Evolutionary conservation across 1,140 invertebrate genomes (phyloP).

Genomic region (Thaumetopoea pityocampa): DNA sequence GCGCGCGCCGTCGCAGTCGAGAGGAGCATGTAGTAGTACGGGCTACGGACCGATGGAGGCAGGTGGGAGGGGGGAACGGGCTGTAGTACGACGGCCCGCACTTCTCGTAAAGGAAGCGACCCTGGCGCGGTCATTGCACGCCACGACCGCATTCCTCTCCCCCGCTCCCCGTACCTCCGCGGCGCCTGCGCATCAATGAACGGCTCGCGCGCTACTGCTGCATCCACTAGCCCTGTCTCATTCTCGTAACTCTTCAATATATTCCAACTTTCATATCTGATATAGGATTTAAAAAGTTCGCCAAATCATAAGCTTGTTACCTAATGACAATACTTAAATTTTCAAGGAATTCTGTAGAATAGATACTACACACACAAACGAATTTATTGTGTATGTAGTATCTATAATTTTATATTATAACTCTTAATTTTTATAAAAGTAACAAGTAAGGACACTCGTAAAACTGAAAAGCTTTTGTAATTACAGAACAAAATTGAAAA

Average conservation of each 20-base stretch:
- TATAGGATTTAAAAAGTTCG: too few species aligned
- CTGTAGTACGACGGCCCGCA: conserved; percentile 71
- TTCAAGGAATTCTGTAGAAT: too few species aligned
- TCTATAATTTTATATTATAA: too few species aligned
- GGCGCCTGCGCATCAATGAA: conserved; percentile 71
- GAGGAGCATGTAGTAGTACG: conserved; percentile 61
- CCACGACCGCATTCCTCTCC: conserved; percentile 68
- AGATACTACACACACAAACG: too few species aligned
- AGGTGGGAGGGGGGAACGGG: conserved; percentile 41
- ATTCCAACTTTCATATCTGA: conserved; percentile 32
- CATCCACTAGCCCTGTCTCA: conserved; percentile 42
- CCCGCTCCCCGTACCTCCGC: conserved; percentile 42
- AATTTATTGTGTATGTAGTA: too few species aligned
- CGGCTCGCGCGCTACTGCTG: conserved; percentile 56
- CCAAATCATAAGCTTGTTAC: too few species aligned
- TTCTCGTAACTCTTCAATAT: conserved; percentile 30
- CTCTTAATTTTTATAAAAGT: too few species aligned
- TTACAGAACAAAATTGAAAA: too few species aligned
- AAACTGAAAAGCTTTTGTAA: too few species aligned
- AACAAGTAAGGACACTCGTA: too few species aligned
- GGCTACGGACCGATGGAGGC: conserved; percentile 26
- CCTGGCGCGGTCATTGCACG: conserved; percentile 73
- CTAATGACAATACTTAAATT: too few species aligned
- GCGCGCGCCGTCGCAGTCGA: conserved; percentile 48
- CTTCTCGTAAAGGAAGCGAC: conserved; percentile 74